Evolutionary conservation across 1,140 invertebrate species (phyloP), one percentile per base, ranked within the genome.

Genomic region (Pseudachorutes palmiensis): DNA sequence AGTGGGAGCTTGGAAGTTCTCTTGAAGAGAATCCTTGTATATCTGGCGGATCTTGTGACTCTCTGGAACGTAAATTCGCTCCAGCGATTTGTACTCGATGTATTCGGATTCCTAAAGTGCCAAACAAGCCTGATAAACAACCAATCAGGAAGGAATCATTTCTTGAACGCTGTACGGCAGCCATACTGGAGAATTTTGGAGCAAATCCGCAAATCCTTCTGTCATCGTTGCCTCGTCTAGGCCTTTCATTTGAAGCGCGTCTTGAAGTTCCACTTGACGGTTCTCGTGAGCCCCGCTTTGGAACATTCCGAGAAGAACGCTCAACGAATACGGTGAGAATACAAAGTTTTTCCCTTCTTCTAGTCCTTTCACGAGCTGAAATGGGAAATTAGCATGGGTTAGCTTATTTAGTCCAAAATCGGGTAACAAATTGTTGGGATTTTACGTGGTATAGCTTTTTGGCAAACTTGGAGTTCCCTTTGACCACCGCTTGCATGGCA

Each of bases 261-360:
- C 3, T 5, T 9, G 24, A 24, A 55, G 51, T 55, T 26, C 24
- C 24, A 14, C 24, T 22, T 12, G 24, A 5, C 24, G 14, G 51
- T 14, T 24, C 5, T 12, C 12, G 51, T 14, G 51, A 19, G 36
- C 36, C 5, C 51, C 51, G 51, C 51, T 55, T 26, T 22, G 51
- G 24, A 55, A 22, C 51, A 55, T 55, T 55, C 51, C 51, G 51
- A 55, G 51, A 14, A 55, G 51, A 16, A 26, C 51, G 51, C 51
- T 55, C 14, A 55, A 5, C 5, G 51, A 55, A 55, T 55, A 55
- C 24, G 51, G 51, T 24, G 51, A 55, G 24, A 55, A 55, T 12
- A 55, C 12, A 55, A 55, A 55, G 24, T 55, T 55, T 16, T 3
- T 3, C 9, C 24, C 24, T 55, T 12, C 5, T 16, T 55, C 5